Evolutionary conservation across 2,888 invertebrate genomes (phyloP).

Genomic region (Tipula lateralis): DNA sequence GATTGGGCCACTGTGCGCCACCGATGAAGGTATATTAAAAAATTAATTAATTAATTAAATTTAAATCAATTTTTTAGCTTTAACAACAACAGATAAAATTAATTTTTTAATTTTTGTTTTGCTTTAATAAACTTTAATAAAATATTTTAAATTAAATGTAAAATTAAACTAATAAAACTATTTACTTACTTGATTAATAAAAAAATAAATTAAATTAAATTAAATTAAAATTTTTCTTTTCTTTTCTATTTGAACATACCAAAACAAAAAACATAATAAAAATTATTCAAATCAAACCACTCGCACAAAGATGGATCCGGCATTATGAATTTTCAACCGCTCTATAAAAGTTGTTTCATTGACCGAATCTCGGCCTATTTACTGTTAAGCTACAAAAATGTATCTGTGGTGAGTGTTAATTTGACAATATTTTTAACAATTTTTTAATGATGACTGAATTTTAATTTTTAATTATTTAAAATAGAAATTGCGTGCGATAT

Average conservation of each 20-base stretch:
- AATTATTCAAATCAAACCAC: not conserved
- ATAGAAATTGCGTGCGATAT: not conserved
- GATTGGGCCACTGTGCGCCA: slow-evolving; percentile 77
- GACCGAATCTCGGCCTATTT: slow-evolving; percentile 65
- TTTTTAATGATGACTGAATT: not conserved
- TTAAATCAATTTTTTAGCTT: slow-evolving; percentile 31
- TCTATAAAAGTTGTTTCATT: slow-evolving; percentile 68
- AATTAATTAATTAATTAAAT: slow-evolving; percentile 30
- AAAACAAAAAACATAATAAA: no score
- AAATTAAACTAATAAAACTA: slow-evolving; percentile 29
- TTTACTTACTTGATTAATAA: slow-evolving; percentile 38
- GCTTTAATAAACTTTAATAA: not conserved
- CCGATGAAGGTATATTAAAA: slow-evolving; percentile 59
- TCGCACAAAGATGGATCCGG: slow-evolving; percentile 56
- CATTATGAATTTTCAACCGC: slow-evolving; percentile 63
- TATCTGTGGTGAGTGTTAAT: slow-evolving; percentile 61
- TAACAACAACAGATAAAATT: not conserved
- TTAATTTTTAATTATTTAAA: slow-evolving; percentile 19
- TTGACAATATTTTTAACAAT: not conserved
- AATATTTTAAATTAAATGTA: not conserved
- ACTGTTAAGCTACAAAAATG: slow-evolving; percentile 68
- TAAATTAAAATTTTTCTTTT: slow-evolving; percentile 34
- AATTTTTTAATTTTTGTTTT: not conserved
- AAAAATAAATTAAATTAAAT: slow-evolving; percentile 33
- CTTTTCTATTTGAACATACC: slow-evolving; percentile 30